Base-by-base conservation (phyloP, 2,113 vertebrate genomes). In the Circaetus gallicus region DNA sequence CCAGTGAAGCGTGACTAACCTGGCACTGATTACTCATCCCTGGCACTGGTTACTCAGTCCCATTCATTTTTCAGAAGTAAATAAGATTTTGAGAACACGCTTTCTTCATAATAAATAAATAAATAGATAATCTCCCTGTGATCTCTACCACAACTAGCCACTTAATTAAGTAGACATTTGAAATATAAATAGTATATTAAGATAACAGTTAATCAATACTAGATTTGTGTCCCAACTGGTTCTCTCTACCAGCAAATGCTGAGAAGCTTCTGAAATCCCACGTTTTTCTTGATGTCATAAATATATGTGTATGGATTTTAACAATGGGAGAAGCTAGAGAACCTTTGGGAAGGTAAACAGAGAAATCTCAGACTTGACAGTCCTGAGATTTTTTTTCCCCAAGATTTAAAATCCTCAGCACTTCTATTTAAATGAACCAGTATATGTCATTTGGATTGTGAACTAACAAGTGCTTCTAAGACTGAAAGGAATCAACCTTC, bases 11-110 rank as follows among this genome's bases (percentile, higher is more conserved):
- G 7, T 84, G 52, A 24, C 29, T 93, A 91, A 84, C 67, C 87
- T 91, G 93, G 93, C 91, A 72, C 87, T 56, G 89, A 74, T 94
- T 90, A 49, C 84, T 95, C 95, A 84, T 91, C 88, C 55, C 91
- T 96, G 86, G 91, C 86, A 59, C 86, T 87, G 40, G 10, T 28
- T 59, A 25, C 77, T 71, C 56, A 69, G 74, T 24, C 56, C 81
- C 73, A 29, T 87, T 94, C 47, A 32, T 69, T 82, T 76, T 56
- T 87, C 87, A 87, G 62, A 76, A 56, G 49, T 63, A 84, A 94
- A 63, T 71, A 77, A 87, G 47, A 47, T 87, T 95, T 74, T 72
- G 43, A 71, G 52, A 47, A 25, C 6, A 2, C 2, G 9, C 11
- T 84, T 71, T 38, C 47, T 89, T 76, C n/a, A 18, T 80, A 55